These are phyloP conservation scores for Phoenicopterus ruber DNA, from an alignment of 2,113 vertebrate species.

Conservation along the genomic window DNA sequence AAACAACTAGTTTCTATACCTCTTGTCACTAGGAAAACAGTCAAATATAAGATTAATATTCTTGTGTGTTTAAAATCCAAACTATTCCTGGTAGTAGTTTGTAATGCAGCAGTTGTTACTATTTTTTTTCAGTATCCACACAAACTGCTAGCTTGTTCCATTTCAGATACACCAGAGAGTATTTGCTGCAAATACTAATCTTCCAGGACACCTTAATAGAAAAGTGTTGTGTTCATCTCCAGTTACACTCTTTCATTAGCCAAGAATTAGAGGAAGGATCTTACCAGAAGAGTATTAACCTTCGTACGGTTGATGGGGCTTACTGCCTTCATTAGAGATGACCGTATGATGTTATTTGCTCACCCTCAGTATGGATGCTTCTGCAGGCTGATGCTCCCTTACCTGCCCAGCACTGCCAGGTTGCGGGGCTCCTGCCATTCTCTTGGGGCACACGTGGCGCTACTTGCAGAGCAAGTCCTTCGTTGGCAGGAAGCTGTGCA, in stretches of 20 bases:
- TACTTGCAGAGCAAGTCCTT: neutral
- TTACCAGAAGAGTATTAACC: neutral
- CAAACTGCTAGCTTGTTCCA: neutral
- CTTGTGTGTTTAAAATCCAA: neutral
- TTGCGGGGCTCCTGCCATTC: neutral
- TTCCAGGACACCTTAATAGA: neutral
- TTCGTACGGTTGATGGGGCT: neutral
- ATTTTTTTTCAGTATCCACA: neutral
- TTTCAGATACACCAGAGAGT: neutral
- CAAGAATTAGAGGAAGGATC: neutral
- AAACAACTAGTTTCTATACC: neutral
- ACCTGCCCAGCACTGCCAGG: neutral
- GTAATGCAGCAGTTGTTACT: neutral
- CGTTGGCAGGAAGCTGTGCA: neutral
- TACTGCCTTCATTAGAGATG: neutral
- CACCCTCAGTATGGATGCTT: neutral
- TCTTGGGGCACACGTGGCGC: accelerated
- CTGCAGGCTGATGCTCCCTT: neutral
- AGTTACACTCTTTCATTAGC: neutral
- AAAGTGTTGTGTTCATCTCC: neutral
- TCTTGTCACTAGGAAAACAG: neutral
- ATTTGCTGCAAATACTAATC: neutral
- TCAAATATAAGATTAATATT: neutral
- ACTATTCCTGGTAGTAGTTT: neutral
- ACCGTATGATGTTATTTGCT: neutral